Evolutionary conservation across 2,888 invertebrate species (phyloP).

Genomic region (Spicauda simplicius): DNA sequence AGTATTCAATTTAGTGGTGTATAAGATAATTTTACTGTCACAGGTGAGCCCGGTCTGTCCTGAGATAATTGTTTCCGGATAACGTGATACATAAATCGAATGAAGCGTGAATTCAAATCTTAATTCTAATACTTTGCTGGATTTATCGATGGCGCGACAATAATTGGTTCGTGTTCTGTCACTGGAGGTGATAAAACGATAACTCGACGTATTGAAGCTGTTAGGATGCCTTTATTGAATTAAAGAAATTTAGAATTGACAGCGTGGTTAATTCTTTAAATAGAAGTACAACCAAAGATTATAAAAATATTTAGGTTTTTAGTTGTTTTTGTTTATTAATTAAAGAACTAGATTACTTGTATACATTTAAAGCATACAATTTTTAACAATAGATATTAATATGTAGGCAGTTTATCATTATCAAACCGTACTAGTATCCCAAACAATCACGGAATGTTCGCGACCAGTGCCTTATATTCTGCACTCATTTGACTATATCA

Average conservation of each 20-base stretch:
- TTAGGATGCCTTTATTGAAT: constrained; percentile 24
- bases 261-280: constrained; percentile 44
- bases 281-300: too few relatives aligned
- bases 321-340: too few relatives aligned
- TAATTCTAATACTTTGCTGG: constrained; percentile 42
- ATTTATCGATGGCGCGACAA: constrained; percentile 64
- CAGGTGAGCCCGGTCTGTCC: constrained; percentile 33
- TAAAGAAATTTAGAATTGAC: constrained; percentile 6
- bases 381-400: too few relatives aligned
- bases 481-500: too few relatives aligned
- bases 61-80: constrained; percentile 64
- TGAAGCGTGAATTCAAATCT: constrained; percentile 59
- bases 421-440: too few relatives aligned
- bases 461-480: too few relatives aligned
- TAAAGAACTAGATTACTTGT: too few relatives aligned
- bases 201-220: constrained; percentile 14
- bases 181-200: constrained; percentile 53
- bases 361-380: too few relatives aligned
- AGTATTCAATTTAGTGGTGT: constrained; percentile 36
- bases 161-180: constrained; percentile 65
- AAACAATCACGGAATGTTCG: too few relatives aligned
- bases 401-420: too few relatives aligned
- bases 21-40: constrained; percentile 38
- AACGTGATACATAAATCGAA: constrained; percentile 70
- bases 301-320: too few relatives aligned